Conservation (phyloP, 2,113 vertebrate species). For the Neodontobutis hainanensis region DNA sequence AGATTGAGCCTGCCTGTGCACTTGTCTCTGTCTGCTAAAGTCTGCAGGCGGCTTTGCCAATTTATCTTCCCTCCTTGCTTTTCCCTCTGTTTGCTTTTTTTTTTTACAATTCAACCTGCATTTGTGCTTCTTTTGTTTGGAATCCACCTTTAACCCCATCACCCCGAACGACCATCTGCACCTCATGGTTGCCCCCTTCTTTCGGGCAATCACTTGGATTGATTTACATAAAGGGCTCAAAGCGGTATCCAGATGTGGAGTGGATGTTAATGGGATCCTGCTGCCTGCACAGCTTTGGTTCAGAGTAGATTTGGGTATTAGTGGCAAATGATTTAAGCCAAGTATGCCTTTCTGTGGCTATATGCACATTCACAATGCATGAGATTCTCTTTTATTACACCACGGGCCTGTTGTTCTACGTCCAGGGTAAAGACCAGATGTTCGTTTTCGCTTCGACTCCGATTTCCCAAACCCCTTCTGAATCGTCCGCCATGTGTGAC, state of each 20-base stretch:
- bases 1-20: constrained; percentile 59
- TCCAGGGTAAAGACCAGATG: constrained; percentile 78
- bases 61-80: constrained; percentile 58
- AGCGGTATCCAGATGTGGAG: constrained; percentile 59
- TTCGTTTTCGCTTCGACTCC: constrained; percentile 69
- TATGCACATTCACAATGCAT: constrained; percentile 68
- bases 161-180: constrained; percentile 28
- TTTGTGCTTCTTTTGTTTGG: constrained; percentile 41
- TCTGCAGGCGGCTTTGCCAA: constrained; percentile 59
- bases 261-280: constrained; percentile 65
- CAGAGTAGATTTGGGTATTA: constrained; percentile 70
- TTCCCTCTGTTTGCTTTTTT: constrained; percentile 29
- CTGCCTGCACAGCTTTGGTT: constrained; percentile 53
- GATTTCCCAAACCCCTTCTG: constrained; percentile 72
- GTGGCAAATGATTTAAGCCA: constrained; percentile 70
- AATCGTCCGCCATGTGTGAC: constrained; percentile 73
- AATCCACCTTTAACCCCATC: constrained; percentile 43
- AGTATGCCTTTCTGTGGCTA: constrained; percentile 72
- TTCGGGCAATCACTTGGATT: constrained; percentile 45
- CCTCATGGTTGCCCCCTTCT: constrained; percentile 35
- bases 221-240: constrained; percentile 65
- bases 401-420: constrained; percentile 65
- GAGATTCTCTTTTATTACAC: constrained; percentile 70
- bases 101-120: constrained; percentile 34
- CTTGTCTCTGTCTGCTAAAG: constrained; percentile 69